These are phyloP conservation scores for Pollenia labialis DNA, from an alignment of 2,888 invertebrate genomes.

Conservation along the genomic window DNA sequence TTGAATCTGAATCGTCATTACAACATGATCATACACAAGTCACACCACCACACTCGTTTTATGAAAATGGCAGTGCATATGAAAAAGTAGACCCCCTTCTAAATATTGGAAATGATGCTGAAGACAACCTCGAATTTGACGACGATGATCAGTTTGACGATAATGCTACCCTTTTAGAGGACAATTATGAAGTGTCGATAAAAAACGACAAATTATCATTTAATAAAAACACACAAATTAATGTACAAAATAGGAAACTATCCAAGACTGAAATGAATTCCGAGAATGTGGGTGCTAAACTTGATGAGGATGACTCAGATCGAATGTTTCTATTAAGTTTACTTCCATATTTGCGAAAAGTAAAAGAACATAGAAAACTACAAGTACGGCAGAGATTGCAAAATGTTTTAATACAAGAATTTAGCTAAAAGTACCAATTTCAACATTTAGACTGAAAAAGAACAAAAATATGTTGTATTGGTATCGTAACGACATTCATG, in stretches of 20 bases:
- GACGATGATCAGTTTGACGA: conserved; percentile 79
- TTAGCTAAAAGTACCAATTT: conserved; percentile 74
- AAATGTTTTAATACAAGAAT: conserved; percentile 79
- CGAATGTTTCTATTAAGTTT: conserved; percentile 80
- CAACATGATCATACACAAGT: conserved; percentile 44
- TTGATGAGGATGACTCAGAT: conserved; percentile 76
- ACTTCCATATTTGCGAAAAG: conserved; percentile 78
- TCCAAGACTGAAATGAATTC: conserved; percentile 77
- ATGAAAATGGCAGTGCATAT: conserved; percentile 37
- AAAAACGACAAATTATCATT: conserved; percentile 48
- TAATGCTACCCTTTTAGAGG: conserved; percentile 76
- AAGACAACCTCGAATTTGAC: conserved; percentile 74
- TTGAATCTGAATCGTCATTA: conserved; percentile 64
- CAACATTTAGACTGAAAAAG: too few species aligned
- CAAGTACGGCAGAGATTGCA: conserved; percentile 79
- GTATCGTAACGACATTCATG: too few species aligned
- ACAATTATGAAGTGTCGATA: conserved; percentile 63
- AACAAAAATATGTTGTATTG: too few species aligned
- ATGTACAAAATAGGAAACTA: conserved; percentile 75
- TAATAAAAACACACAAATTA: conserved; percentile 47
- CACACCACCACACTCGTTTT: conserved; percentile 15
- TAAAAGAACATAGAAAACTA: conserved; percentile 78
- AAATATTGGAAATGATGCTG: conserved; percentile 71
- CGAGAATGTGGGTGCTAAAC: conserved; percentile 58
- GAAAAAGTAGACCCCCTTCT: not conserved